A percentile compares a stretch with the other conserved stretches of the same genome.
Conservation (phyloP, 2,888 invertebrate species). For the Xylota segnis region DNA sequence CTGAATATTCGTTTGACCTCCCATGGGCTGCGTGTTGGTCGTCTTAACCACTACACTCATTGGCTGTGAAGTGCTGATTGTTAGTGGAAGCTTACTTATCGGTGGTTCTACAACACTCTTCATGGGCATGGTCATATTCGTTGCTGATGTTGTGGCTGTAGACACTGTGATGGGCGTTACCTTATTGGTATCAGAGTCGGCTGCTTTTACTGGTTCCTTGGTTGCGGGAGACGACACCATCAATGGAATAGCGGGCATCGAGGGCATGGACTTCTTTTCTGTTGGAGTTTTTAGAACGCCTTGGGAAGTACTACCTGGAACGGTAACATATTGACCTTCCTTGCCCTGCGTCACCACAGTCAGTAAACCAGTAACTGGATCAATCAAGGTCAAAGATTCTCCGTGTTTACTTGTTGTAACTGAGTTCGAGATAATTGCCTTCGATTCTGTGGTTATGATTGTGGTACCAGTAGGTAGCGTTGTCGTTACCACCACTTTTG, state of each 20-base stretch:
- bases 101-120: slow-evolving; percentile 43
- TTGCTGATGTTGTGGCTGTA: slow-evolving; percentile 66
- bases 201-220: slow-evolving; percentile 79
- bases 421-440: slow-evolving; percentile 46
- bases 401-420: slow-evolving; percentile 81
- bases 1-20: slow-evolving; percentile 68
- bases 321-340: slow-evolving; percentile 88
- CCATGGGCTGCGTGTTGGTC: slow-evolving; percentile 77
- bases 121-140: slow-evolving; percentile 32
- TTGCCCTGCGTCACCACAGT: slow-evolving; percentile 89
- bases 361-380: slow-evolving; percentile 90
- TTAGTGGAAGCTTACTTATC: neutral
- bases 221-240: slow-evolving; percentile 74
- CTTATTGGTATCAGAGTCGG: slow-evolving; percentile 78
- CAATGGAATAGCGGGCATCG: slow-evolving; percentile 74
- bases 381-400: slow-evolving; percentile 89
- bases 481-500: slow-evolving; percentile 33
- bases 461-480: slow-evolving; percentile 29
- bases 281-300: slow-evolving; percentile 24
- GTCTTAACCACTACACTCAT: slow-evolving; percentile 83
- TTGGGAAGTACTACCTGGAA: slow-evolving; percentile 80
- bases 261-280: slow-evolving; percentile 47
- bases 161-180: slow-evolving; percentile 47
- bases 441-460: slow-evolving; percentile 38
- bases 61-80: slow-evolving; percentile 72